Evolutionary conservation across 2,797 vertebrate genomes (phyloP), one percentile per base, ranked within the genome.

Genomic region (Muraenolepis orangiensis): DNA sequence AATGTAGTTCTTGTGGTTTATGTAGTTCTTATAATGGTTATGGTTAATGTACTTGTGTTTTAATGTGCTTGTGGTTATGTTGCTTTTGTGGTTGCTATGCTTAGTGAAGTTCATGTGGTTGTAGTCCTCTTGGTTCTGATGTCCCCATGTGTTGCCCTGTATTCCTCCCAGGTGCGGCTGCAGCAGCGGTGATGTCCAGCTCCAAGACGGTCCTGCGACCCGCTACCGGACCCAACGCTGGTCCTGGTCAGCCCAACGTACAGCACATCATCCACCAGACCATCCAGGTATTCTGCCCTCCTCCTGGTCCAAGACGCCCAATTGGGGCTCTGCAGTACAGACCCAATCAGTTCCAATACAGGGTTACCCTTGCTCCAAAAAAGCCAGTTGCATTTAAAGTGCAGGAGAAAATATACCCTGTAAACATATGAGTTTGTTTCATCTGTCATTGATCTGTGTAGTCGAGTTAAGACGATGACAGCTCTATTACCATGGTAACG

Each of bases 261-360:
- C 98, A 98, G 80, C 97, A 99, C 91, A 97, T 99, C 85, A 96
- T 98, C 80, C 98, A 98, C 79, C 97, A 98, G 85, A 94, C 97
- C 12, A 98, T 98, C 90, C 96, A 96, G 96, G 98, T 94, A 70
- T 57, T 3, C 16, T 13, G 3, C 6, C 26, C 8, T 38, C 36
- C 36, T 7, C 36, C 6, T 7, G 36, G 36, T 4, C 11, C 10
- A 3, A 26, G 23, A 26, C 23, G 10, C n/a, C 23, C 57, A 64
- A 23, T 26, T 11, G 57, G n/a, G 26, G 57, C 57, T 61, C n/a
- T 23, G 57, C 57, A 61, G 26, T 10, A 26, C 57, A 23, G 5
- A 57, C 46, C 23, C 6, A 57, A 57, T n/a, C 51, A 23, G 8
- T n/a, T 57, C 51, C 51, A 57, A 57, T 23, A n/a, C 23, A n/a